These are phyloP conservation scores for Sebastes goodei DNA, from an alignment of 2,797 vertebrate species.

Conservation along the genomic window DNA sequence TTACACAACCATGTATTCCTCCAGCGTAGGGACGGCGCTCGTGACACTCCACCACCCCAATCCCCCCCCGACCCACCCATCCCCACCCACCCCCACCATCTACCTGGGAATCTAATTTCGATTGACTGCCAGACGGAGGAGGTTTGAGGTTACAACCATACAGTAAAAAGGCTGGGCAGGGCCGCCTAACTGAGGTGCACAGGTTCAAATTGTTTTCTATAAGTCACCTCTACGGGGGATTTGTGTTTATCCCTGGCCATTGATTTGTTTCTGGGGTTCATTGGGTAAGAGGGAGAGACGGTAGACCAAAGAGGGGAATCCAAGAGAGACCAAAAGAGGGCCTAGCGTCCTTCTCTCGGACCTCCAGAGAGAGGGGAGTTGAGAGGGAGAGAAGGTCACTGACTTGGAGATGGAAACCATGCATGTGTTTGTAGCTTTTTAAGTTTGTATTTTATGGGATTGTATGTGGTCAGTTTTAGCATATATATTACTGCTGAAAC, in stretches of 20 bases:
- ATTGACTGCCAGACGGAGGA: conserved; percentile 74
- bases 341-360: conserved; percentile 51
- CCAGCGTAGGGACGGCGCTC: conserved; percentile 27
- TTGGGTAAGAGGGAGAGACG: conserved; percentile 54
- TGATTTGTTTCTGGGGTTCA: conserved; percentile 78
- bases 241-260: conserved; percentile 78
- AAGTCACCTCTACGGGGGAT: conserved; percentile 81
- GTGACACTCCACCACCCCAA: conserved; percentile 32
- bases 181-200: conserved; percentile 57
- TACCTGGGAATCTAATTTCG: conserved; percentile 78
- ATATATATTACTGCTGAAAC: not conserved
- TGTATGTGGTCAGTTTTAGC: not conserved
- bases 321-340: conserved; percentile 28
- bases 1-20: conserved; percentile 62
- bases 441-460: not conserved
- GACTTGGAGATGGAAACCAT: not conserved
- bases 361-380: conserved; percentile 14
- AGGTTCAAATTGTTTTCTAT: conserved; percentile 82
- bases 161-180: conserved; percentile 68
- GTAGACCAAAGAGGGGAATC: conserved; percentile 52
- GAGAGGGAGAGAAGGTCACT: not conserved
- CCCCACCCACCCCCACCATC: conserved; percentile 9
- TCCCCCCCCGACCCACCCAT: conserved; percentile 1
- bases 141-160: conserved; percentile 77
- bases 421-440: not conserved